Percentiles rank a stretch among this genome's conserved stretches.
These are phyloP conservation scores for Anodontia alba DNA, from an alignment of 2,888 invertebrate genomes.

Conservation along the genomic window DNA sequence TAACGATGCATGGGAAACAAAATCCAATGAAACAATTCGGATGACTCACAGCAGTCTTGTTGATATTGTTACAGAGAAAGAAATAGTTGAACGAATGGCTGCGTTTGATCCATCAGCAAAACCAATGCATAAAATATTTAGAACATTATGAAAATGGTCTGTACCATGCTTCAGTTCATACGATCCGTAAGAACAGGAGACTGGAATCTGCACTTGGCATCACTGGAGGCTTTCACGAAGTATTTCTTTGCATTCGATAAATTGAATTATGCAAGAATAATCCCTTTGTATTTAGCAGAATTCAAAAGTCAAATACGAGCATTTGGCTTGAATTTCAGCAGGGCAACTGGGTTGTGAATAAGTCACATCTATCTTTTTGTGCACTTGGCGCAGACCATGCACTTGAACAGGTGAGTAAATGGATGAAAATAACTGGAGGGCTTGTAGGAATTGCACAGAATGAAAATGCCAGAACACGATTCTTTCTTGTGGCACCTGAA, in stretches of 20 bases:
- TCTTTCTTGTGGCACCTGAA: slow-evolving; percentile 13
- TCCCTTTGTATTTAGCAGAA: slow-evolving; percentile 27
- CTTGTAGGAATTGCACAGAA: slow-evolving; percentile 19
- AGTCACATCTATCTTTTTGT: slow-evolving; percentile 23
- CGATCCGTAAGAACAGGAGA: neutral
- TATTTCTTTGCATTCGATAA: slow-evolving; percentile 31
- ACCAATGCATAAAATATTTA: too few species aligned
- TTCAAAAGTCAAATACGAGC: neutral
- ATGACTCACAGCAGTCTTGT: too few species aligned
- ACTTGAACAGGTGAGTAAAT: slow-evolving; percentile 21
- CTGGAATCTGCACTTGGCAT: slow-evolving; percentile 25
- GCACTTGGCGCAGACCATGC: slow-evolving; percentile 30
- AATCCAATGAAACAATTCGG: too few species aligned
- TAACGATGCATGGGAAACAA: too few species aligned
- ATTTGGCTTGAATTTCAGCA: slow-evolving; percentile 9
- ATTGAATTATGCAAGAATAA: slow-evolving; percentile 19
- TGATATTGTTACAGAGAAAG: too few species aligned
- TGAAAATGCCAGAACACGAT: slow-evolving; percentile 4
- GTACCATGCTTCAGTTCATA: neutral
- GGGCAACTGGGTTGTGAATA: slow-evolving; percentile 30
- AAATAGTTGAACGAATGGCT: too few species aligned
- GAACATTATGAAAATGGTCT: neutral
- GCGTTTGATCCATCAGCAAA: too few species aligned
- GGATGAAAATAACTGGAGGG: slow-evolving; percentile 28
- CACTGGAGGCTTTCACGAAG: slow-evolving; percentile 15